Evolutionary conservation across 2,797 vertebrate genomes (phyloP).

Genomic region (Spea hammondii): DNA sequence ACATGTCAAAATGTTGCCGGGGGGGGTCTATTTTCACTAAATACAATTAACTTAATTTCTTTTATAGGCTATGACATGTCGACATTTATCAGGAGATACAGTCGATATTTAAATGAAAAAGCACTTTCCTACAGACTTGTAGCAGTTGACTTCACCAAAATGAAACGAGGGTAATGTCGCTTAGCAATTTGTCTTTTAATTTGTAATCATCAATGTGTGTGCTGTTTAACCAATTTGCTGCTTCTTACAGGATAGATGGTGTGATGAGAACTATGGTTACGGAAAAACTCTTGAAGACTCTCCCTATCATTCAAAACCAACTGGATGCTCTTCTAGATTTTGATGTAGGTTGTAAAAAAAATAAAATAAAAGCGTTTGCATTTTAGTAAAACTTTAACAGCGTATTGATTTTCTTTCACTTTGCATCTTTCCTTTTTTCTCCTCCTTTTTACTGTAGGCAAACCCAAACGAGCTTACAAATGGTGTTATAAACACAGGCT

Average conservation of each 20-base stretch:
- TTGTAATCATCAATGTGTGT: not conserved
- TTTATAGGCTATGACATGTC: slow-evolving; percentile 90
- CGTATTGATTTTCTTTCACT: not conserved
- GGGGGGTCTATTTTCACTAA: too few species aligned
- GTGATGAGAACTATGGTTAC: slow-evolving; percentile 93
- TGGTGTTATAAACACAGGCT: slow-evolving; percentile 89
- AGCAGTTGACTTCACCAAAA: slow-evolving; percentile 93
- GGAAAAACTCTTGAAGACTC: slow-evolving; percentile 89
- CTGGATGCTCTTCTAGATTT: slow-evolving; percentile 92
- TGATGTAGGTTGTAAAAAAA: slow-evolving; percentile 73
- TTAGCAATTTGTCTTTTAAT: not conserved
- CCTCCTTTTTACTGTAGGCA: slow-evolving; percentile 69
- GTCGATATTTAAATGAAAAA: slow-evolving; percentile 95
- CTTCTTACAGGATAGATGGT: slow-evolving; percentile 75
- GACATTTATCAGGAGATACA: slow-evolving; percentile 89
- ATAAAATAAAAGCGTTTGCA: not conserved
- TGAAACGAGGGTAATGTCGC: slow-evolving; percentile 82
- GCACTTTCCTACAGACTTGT: slow-evolving; percentile 90
- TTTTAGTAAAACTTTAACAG: not conserved
- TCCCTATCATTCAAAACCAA: slow-evolving; percentile 92
- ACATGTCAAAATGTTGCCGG: slow-evolving; percentile 33
- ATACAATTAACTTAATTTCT: not conserved
- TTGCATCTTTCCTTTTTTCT: slow-evolving; percentile 12
- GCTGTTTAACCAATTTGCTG: not conserved
- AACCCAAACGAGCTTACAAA: slow-evolving; percentile 91